Base-by-base conservation (phyloP, 2,113 vertebrate species). In the Irena cyanogastra region DNA sequence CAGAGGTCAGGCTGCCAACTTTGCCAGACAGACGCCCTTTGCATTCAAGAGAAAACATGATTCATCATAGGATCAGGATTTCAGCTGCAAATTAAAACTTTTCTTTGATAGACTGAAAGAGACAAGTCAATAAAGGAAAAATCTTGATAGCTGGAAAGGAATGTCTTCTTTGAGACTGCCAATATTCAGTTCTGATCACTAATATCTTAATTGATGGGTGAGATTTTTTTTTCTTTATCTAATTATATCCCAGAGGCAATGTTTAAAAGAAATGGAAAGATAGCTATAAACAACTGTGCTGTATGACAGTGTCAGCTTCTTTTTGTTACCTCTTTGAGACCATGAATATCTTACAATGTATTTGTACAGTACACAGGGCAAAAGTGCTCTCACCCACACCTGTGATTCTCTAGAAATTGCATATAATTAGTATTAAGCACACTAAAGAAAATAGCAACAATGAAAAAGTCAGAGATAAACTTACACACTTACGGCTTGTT, bases 11-110 rank as follows among this genome's bases (percentile, higher is more conserved):
- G 84, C 84, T 89, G 89, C 85, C 86, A 95, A 77, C 59, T 94
- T 96, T 86, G 70, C 82, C 88, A 97, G 95, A 97, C 91, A 96
- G 79, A 70, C 71, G 70, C 76, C 68, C 87, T 96, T 90, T 77
- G 33, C 87, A 71, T 89, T 86, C 37, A 91, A 81, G 94, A 75
- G 74, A 95, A 82, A 96, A 94, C 45, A 97, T 92, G 93, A 95
- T 76, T 96, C 93, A 89, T 94, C 11, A 0, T n/a, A 89, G 49
- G 76, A 91, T 87, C 69, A 89, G 49, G 47, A 91, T 68, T 87
- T 95, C 85, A 95, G 54, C 87, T 87, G 76, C 69, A 92, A 91
- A 92, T 97, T 82, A 94, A 78, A 90, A 83, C 54, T 75, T 81
- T 70, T 60, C 49, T 82, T 91, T 96, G 93, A 91, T 91, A 93